A percentile compares a stretch with the other conserved stretches of the same genome.
These are phyloP conservation scores for Anoura caudifer DNA, from an alignment of 2,113 vertebrate species.

Conservation along the genomic window DNA sequence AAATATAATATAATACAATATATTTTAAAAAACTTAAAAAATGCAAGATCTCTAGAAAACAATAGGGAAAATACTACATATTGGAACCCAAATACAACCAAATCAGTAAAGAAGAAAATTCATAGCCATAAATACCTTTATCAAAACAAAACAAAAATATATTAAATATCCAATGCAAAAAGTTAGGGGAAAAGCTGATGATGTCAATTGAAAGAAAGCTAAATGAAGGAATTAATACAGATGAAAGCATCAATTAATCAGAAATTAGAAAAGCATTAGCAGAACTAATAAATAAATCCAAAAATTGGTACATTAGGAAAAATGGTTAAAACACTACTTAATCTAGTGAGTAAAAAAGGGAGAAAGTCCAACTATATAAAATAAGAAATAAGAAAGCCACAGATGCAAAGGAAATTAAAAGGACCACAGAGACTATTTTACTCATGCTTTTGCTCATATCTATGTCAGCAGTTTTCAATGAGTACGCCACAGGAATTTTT, in stretches of 20 bases:
- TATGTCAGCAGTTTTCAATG: background rate
- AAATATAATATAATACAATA: too few relatives aligned
- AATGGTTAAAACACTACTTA: background rate
- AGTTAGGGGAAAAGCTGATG: background rate
- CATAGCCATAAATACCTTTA: background rate
- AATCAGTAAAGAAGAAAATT: conserved; percentile 37
- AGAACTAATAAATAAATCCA: background rate
- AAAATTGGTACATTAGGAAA: background rate
- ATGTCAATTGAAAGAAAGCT: background rate
- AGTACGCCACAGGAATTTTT: background rate
- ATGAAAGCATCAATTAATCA: background rate
- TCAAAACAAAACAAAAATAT: background rate
- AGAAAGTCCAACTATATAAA: background rate
- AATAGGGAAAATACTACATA: background rate
- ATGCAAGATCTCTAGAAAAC: background rate
- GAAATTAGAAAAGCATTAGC: background rate
- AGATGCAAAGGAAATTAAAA: background rate
- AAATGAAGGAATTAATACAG: background rate
- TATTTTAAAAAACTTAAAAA: too few relatives aligned
- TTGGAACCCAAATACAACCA: background rate
- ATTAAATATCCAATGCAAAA: conserved; percentile 10
- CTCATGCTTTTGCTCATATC: background rate
- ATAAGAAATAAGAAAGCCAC: background rate
- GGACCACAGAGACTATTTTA: background rate
- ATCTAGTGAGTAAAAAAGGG: conserved; percentile 8